These are phyloP conservation scores for Drymonia ruficornis DNA, from an alignment of 2,888 invertebrate species.

Conservation along the genomic window DNA sequence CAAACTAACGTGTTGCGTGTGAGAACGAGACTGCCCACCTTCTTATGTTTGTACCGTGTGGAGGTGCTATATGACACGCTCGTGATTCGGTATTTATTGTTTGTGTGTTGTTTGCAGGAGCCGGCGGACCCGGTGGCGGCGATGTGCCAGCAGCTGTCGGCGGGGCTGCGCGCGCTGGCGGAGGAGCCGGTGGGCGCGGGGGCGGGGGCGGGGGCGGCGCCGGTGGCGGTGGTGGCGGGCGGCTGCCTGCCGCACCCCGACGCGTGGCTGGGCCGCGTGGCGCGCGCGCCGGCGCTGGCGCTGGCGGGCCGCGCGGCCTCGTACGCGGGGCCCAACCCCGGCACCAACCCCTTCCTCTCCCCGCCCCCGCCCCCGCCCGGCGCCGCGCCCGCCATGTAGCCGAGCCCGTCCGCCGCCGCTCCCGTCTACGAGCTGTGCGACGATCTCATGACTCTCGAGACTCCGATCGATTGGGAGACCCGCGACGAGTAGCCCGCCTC, in stretches of 20 bases:
- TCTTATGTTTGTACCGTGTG: too few species aligned
- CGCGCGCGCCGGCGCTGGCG: slow-evolving; percentile 81
- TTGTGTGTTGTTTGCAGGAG: slow-evolving; percentile 22
- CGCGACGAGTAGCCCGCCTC: neutral
- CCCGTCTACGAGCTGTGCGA: neutral
- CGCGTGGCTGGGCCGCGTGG: slow-evolving; percentile 92
- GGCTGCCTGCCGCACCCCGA: slow-evolving; percentile 90
- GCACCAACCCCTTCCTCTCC: slow-evolving; percentile 49
- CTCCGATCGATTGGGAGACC: neutral
- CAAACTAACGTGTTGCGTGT: too few species aligned
- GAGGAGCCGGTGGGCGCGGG: slow-evolving; percentile 69
- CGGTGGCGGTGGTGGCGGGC: slow-evolving; percentile 45
- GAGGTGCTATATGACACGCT: neutral
- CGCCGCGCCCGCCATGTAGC: slow-evolving; percentile 31
- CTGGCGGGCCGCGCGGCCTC: slow-evolving; percentile 66
- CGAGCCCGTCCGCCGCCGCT: slow-evolving; percentile 16
- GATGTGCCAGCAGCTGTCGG: slow-evolving; percentile 92
- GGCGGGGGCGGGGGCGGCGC: slow-evolving; percentile 50
- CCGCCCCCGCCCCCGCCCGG: slow-evolving; percentile 27
- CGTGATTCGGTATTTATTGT: neutral
- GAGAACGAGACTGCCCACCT: too few species aligned
- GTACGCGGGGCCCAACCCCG: slow-evolving; percentile 50
- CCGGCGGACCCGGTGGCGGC: slow-evolving; percentile 86
- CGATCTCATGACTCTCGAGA: neutral
- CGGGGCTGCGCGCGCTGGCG: slow-evolving; percentile 90